A percentile compares a stretch with the other conserved stretches of the same genome.
Evolutionary conservation across 2,888 invertebrate genomes (phyloP).

Genomic region (Agriopis aurantiaria): DNA sequence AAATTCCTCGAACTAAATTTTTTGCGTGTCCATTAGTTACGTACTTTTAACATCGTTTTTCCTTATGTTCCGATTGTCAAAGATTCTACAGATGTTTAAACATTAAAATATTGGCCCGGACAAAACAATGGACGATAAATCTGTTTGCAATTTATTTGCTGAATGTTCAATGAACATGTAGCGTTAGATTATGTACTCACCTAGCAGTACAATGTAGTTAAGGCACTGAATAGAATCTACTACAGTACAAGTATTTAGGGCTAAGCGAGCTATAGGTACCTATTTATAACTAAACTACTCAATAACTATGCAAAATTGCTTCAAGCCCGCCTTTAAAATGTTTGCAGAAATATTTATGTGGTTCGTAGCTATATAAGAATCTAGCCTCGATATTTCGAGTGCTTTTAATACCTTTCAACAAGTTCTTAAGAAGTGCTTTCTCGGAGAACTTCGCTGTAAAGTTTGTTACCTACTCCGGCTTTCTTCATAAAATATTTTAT

Average conservation of each 20-base stretch:
- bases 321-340: constrained; percentile 29
- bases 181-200: neutral
- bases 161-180: neutral
- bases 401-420: constrained; percentile 30
- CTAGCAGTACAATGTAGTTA: no score
- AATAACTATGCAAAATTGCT: constrained; percentile 28
- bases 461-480: neutral
- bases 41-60: neutral
- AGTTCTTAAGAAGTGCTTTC: constrained; percentile 24
- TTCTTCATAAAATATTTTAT: constrained; percentile 20
- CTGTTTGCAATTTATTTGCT: neutral
- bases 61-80: neutral
- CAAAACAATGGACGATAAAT: constrained; percentile 5
- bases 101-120: constrained; percentile 15
- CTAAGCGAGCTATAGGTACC: neutral
- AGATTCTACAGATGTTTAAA: constrained; percentile 12
- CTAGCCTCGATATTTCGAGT: constrained; percentile 34
- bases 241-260: no score
- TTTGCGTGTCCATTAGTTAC: neutral
- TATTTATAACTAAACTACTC: neutral
- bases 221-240: no score
- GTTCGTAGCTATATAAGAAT: constrained; percentile 28
- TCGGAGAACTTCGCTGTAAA: constrained; percentile 8
- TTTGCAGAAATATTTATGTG: constrained; percentile 46
- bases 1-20: neutral